Percentiles rank a stretch among this genome's conserved stretches.
These are phyloP conservation scores for Amblyjoppa fuscipennis DNA, from an alignment of 2,888 invertebrate genomes.

Conservation along the genomic window DNA sequence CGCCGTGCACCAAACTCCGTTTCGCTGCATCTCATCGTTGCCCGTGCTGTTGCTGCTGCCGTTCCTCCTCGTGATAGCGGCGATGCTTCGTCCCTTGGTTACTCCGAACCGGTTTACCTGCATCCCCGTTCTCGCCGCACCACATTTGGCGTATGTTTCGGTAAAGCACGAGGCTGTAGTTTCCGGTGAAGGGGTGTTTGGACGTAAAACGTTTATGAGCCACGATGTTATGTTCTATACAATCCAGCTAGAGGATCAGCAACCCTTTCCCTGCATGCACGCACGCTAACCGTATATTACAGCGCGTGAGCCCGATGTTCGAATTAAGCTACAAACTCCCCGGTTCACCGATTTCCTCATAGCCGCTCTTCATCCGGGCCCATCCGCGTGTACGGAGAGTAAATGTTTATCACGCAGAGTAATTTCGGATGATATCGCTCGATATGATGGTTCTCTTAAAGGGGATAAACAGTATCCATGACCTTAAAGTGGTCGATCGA, in stretches of 20 bases:
- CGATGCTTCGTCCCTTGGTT: conserved; percentile 19
- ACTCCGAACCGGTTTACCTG: conserved; percentile 34
- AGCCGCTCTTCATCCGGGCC: neutral
- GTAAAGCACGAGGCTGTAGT: conserved; percentile 34
- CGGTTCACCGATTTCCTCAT: conserved; percentile 41
- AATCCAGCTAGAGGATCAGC: conserved; percentile 23
- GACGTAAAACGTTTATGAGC: conserved; percentile 75
- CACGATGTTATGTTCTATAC: conserved; percentile 60
- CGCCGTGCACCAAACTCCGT: conserved; percentile 68
- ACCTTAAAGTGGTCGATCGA: too few relatives aligned
- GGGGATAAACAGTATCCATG: too few relatives aligned
- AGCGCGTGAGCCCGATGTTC: conserved; percentile 57
- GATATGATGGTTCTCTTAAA: too few relatives aligned
- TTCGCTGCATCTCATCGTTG: conserved; percentile 51
- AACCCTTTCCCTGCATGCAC: conserved; percentile 23
- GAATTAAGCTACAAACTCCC: conserved; percentile 67
- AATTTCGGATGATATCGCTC: too few relatives aligned
- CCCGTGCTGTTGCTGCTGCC: conserved; percentile 3
- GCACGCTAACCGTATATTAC: conserved; percentile 45
- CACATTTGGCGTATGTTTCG: conserved; percentile 49
- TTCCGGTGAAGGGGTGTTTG: conserved; percentile 63
- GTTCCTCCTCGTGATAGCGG: conserved; percentile 34
- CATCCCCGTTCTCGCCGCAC: conserved; percentile 54
- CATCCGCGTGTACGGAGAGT: neutral
- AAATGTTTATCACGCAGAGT: neutral